Percentiles rank a stretch among this genome's conserved stretches.
Evolutionary conservation across 2,888 invertebrate genomes (phyloP).

Genomic region (Odiellus spinosus): DNA sequence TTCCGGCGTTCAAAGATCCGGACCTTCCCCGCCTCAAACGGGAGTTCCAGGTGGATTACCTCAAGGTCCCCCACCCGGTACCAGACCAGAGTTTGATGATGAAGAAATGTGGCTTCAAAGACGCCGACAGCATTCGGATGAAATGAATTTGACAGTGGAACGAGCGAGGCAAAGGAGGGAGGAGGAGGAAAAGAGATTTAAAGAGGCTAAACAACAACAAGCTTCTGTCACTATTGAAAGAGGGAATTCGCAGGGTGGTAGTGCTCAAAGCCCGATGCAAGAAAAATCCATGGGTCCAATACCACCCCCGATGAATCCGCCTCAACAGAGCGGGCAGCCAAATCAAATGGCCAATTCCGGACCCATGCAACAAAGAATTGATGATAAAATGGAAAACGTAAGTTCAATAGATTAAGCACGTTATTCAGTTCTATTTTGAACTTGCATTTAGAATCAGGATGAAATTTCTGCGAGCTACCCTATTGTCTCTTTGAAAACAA

Average conservation of each 20-base stretch:
- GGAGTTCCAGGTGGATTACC: neutral
- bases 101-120: conserved; percentile 55
- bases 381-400: no score
- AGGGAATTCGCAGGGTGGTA: no score
- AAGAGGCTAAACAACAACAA: conserved; percentile 44
- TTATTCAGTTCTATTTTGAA: no score
- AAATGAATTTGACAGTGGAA: conserved; percentile 61
- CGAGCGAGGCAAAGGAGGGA: conserved; percentile 69
- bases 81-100: conserved; percentile 33
- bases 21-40: neutral
- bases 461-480: no score
- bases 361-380: neutral
- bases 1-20: neutral
- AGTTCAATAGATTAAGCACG: no score
- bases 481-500: no score
- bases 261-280: no score
- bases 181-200: conserved; percentile 61
- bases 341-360: neutral
- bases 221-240: conserved; percentile 40
- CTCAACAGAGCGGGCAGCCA: neutral
- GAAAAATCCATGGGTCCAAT: no score
- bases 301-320: neutral
- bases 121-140: conserved; percentile 48
- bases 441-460: no score
- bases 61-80: conserved; percentile 6